phyloP scores from a whole-genome alignment of 2,888 invertebrate species.

The Conistra vaccinii region DNA sequence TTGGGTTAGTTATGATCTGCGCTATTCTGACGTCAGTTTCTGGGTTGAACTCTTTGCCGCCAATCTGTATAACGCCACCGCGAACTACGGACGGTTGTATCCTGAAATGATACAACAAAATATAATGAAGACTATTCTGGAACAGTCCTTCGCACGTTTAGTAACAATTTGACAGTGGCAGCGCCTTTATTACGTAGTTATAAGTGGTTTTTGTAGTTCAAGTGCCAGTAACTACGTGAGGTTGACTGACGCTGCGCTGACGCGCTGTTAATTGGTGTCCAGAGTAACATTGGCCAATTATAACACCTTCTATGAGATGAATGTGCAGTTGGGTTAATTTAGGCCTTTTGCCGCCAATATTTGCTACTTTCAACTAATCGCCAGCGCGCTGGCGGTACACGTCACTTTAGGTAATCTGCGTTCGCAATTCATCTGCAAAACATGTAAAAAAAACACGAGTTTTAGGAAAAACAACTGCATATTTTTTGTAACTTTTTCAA shows the following conservation, averaged over 20 bases:
- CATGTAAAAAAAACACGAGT: too few species aligned
- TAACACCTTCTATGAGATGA: background rate
- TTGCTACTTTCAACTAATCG: too few species aligned
- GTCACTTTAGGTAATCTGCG: too few species aligned
- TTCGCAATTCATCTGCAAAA: too few species aligned
- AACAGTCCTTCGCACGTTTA: background rate
- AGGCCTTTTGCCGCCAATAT: too few species aligned
- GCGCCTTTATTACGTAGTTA: too few species aligned
- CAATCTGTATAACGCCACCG: slow-evolving; percentile 80
- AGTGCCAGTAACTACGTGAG: background rate
- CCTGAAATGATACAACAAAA: slow-evolving; percentile 69
- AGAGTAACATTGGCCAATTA: background rate
- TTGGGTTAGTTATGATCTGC: slow-evolving; percentile 77
- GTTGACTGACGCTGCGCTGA: too few species aligned
- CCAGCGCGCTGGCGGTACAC: too few species aligned
- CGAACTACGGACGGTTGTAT: slow-evolving; percentile 81
- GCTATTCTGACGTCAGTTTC: slow-evolving; percentile 78
- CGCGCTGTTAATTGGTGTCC: background rate
- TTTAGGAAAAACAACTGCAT: too few species aligned
- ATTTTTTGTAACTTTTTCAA: too few species aligned
- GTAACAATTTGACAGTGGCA: background rate
- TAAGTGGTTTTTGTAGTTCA: slow-evolving; percentile 1
- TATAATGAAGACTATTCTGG: background rate
- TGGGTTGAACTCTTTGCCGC: slow-evolving; percentile 70
- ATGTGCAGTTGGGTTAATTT: background rate